Conservation (phyloP, 2,888 invertebrate genomes). For the Zygaena filipendulae region DNA sequence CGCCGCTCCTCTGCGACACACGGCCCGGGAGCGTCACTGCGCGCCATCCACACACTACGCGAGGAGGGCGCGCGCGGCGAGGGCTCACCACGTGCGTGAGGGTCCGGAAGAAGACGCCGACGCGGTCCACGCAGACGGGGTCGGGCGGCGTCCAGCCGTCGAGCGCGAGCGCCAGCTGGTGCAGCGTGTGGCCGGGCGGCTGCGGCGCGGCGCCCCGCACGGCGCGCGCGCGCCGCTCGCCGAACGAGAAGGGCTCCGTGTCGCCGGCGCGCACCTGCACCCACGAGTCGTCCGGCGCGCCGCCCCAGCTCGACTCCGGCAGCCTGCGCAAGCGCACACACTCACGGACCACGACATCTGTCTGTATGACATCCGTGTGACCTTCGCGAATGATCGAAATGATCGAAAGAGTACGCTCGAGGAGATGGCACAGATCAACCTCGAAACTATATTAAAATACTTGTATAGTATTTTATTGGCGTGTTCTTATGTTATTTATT, state of each 20-base stretch:
- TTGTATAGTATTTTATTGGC: no score
- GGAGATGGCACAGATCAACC: no score
- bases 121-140: constrained; percentile 95
- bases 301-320: constrained; percentile 19
- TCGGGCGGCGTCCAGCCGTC: constrained; percentile 90
- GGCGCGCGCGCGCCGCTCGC: constrained; percentile 69
- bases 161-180: constrained; percentile 89
- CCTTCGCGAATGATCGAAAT: no score
- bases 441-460: no score
- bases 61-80: no score
- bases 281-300: constrained; percentile 73
- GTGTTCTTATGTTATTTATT: no score
- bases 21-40: not conserved
- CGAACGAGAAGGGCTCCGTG: constrained; percentile 88
- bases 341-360: not conserved
- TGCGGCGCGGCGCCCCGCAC: constrained; percentile 78
- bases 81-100: constrained; percentile 45
- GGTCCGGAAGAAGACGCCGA: constrained; percentile 91
- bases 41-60: not conserved
- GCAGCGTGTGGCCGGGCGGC: constrained; percentile 81
- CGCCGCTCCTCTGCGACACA: constrained; percentile 35
- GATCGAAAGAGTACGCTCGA: no score
- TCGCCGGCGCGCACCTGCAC: constrained; percentile 77
- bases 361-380: not conserved
- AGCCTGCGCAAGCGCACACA: not conserved